Evolutionary conservation across 2,888 invertebrate genomes (phyloP), one percentile per base, ranked within the genome.

Genomic region (Cephus runcator): DNA sequence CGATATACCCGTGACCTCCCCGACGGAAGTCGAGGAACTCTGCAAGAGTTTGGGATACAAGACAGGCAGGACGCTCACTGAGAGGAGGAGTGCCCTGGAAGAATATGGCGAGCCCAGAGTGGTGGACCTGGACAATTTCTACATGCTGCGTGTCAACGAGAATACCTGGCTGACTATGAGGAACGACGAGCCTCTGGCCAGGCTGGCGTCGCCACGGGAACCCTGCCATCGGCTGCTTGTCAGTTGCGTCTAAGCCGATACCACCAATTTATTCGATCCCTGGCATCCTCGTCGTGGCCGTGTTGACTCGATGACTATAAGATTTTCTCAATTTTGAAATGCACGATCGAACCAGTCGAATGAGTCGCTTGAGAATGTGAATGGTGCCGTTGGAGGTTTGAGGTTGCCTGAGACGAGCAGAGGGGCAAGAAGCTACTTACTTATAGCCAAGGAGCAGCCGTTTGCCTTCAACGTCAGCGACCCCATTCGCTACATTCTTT

Each of bases 21-120:
- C 82, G 9, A 73, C 81, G 0, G 92, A 94, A 76, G 89, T 94
- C 3, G 94, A 94, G 84, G 91, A 92, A 23, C 93, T 96, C 81
- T 96, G 96, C 88, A 88, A 91, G 40, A 92, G 93, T 79, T 88
- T 96, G 23, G 95, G 95, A 12, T 96, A 94, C 85, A 88, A 92
- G 80, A 93, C 93, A 33, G 94, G 93, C 12, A 93, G 92, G 83
- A 69, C 73, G 56, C 40, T 56, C 6, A 56, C 40, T 6, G 40
- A 56, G 9, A 4, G 40, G 23, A 4, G 40, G 6, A 56, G 40
- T 6, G 40, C 40, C 9, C 40, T 23, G 40, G n/a, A 80, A 75
- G 73, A 36, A 0, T 4, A 85, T 0, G 31, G 77, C 0, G 80
- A 84, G 75, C 11, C 73, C 9, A 56, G 23, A 40, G 40, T 9